Percentiles rank a stretch among this genome's conserved stretches.
phyloP scores from a whole-genome alignment of 2,888 invertebrate species.

The Lamellibrachia columna region DNA sequence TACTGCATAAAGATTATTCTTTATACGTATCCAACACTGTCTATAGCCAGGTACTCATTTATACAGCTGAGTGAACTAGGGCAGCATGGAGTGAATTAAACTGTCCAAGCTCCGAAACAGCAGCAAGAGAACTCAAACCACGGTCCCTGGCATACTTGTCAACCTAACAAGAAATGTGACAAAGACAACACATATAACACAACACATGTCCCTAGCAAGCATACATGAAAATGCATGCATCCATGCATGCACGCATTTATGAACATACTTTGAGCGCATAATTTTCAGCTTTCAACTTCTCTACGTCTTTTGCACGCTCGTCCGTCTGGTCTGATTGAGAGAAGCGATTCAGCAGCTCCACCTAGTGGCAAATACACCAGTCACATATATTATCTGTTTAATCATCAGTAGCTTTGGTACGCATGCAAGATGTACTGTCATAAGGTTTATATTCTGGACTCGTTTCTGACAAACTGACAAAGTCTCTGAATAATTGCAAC shows the following conservation, averaged over 20 bases:
- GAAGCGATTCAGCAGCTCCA: constrained; percentile 12
- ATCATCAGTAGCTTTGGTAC: background rate
- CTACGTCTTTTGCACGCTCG: constrained; percentile 31
- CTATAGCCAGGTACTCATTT: too few species aligned
- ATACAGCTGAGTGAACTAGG: too few species aligned
- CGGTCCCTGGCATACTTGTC: too few species aligned
- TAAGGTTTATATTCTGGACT: background rate
- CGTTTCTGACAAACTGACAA: too few species aligned
- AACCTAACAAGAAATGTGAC: too few species aligned
- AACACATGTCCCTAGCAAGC: background rate
- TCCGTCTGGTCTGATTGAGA: background rate
- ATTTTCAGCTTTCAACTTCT: constrained; percentile 55
- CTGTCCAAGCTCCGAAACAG: too few species aligned
- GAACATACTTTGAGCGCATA: constrained; percentile 49
- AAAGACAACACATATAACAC: background rate
- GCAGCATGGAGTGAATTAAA: too few species aligned
- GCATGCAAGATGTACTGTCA: background rate
- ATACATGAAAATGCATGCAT: background rate
- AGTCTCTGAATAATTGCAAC: too few species aligned
- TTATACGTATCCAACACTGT: too few species aligned
- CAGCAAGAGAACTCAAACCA: too few species aligned
- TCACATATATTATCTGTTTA: background rate
- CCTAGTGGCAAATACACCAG: background rate
- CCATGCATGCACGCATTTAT: background rate
- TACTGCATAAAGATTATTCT: too few species aligned